Evolutionary conservation across 2,888 invertebrate species (phyloP).

Genomic region (Phaedon cochleariae): DNA sequence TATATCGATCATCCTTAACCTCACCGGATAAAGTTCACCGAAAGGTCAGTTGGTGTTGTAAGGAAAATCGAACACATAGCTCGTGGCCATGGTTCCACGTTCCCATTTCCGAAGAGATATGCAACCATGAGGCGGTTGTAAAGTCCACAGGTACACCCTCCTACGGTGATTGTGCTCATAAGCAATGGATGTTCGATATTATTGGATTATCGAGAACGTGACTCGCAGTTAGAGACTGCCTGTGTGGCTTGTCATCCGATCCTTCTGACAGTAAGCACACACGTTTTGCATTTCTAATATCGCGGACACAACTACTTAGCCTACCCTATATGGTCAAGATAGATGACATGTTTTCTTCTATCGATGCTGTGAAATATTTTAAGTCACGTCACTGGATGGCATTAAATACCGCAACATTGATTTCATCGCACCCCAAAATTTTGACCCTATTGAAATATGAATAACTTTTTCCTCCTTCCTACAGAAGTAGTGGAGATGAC

Average conservation of each 20-base stretch:
- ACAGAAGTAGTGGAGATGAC: too few relatives aligned
- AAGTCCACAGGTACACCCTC: not conserved
- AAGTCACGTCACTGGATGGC: too few relatives aligned
- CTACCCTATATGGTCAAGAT: not conserved
- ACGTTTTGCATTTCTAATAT: constrained; percentile 56
- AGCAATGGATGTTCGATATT: constrained; percentile 46
- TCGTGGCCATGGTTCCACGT: not conserved
- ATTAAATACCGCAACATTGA: too few relatives aligned
- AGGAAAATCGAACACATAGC: not conserved
- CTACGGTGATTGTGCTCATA: constrained; percentile 23
- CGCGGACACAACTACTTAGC: too few relatives aligned
- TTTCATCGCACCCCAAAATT: too few relatives aligned
- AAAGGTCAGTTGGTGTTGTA: not conserved
- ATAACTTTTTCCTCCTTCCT: too few relatives aligned
- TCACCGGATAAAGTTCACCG: not conserved
- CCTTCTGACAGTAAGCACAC: constrained; percentile 52
- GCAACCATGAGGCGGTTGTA: not conserved
- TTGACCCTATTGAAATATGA: too few relatives aligned
- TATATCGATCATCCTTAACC: not conserved
- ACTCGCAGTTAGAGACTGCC: constrained; percentile 53
- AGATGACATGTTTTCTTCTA: too few relatives aligned
- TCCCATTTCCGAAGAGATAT: not conserved
- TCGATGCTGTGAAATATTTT: too few relatives aligned
- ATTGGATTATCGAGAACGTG: constrained; percentile 52
- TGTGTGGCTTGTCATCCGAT: constrained; percentile 50